phyloP scores from a whole-genome alignment of 1,140 invertebrate genomes.

The Tetramorium parvispinum region DNA sequence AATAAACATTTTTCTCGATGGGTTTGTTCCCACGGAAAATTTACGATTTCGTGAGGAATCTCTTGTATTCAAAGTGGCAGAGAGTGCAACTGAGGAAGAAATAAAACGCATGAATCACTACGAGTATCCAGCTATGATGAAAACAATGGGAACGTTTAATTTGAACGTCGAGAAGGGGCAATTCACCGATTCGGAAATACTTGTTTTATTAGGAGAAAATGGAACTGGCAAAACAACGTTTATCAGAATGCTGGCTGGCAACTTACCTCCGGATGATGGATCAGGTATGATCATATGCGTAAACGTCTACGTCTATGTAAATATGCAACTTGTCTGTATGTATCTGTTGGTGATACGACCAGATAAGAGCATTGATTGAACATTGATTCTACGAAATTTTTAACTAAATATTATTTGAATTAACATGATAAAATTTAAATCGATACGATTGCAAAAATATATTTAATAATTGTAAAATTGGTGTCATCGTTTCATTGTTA shows the following conservation, averaged over 20 bases:
- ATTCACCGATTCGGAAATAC: constrained; percentile 99
- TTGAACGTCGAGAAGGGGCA: constrained; percentile 95
- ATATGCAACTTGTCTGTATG: background rate
- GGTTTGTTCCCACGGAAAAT: constrained; percentile 99
- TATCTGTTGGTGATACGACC: background rate
- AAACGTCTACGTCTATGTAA: background rate
- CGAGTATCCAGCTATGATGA: constrained; percentile 96
- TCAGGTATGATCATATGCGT: constrained; percentile 85
- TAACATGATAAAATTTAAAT: background rate
- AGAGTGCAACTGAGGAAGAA: constrained; percentile 98
- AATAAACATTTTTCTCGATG: constrained; percentile 99
- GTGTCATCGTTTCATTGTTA: background rate
- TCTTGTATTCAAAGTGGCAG: constrained; percentile 98
- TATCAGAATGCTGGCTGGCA: constrained; percentile 99
- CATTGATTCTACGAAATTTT: background rate
- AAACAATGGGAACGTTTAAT: constrained; percentile 94
- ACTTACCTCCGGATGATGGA: constrained; percentile 96
- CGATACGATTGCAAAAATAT: background rate
- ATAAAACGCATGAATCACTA: constrained; percentile 98
- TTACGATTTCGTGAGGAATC: constrained; percentile 98
- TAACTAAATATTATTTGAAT: background rate
- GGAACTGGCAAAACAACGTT: constrained; percentile 99
- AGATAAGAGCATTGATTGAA: background rate
- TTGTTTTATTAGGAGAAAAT: constrained; percentile 99
- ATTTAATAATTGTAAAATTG: constrained; percentile 1